A percentile compares a stretch with the other conserved stretches of the same genome.
Evolutionary conservation across 1,140 invertebrate species (phyloP).

Genomic region (Phortica variegata): DNA sequence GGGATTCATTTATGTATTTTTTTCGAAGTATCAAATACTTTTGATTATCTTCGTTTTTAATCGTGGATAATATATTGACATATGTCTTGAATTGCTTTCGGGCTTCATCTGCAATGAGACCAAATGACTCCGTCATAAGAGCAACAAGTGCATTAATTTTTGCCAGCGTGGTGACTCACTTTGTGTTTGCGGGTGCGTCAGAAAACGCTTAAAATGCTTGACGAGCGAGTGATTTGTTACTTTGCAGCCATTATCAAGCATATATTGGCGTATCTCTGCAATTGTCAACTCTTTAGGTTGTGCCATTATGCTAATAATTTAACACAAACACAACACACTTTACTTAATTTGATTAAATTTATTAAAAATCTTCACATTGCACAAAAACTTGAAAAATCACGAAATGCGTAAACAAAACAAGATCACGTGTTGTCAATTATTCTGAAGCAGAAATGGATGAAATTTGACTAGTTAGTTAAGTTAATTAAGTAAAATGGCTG

Average conservation of each 20-base stretch:
- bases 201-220: conserved; percentile 82
- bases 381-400: too few relatives aligned
- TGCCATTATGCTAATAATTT: conserved; percentile 64
- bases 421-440: too few relatives aligned
- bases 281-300: conserved; percentile 73
- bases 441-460: too few relatives aligned
- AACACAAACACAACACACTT: neutral
- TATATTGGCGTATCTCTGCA: conserved; percentile 80
- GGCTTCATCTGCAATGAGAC: conserved; percentile 73
- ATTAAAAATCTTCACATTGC: too few relatives aligned
- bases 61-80: conserved; percentile 83
- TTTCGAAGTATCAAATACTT: conserved; percentile 82
- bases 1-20: conserved; percentile 63
- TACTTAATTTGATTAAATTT: too few relatives aligned
- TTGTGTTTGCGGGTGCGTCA: conserved; percentile 64
- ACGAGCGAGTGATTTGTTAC: conserved; percentile 86
- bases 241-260: conserved; percentile 77
- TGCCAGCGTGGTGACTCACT: conserved; percentile 41
- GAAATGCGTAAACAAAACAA: too few relatives aligned
- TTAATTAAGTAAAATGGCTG: too few relatives aligned
- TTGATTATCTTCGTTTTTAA: conserved; percentile 77
- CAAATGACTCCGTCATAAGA: conserved; percentile 16
- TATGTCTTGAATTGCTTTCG: conserved; percentile 86
- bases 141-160: conserved; percentile 5
- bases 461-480: too few relatives aligned